Evolutionary conservation across 2,888 invertebrate genomes (phyloP), one percentile per base, ranked within the genome.

Genomic region (Quadriops clusia): DNA sequence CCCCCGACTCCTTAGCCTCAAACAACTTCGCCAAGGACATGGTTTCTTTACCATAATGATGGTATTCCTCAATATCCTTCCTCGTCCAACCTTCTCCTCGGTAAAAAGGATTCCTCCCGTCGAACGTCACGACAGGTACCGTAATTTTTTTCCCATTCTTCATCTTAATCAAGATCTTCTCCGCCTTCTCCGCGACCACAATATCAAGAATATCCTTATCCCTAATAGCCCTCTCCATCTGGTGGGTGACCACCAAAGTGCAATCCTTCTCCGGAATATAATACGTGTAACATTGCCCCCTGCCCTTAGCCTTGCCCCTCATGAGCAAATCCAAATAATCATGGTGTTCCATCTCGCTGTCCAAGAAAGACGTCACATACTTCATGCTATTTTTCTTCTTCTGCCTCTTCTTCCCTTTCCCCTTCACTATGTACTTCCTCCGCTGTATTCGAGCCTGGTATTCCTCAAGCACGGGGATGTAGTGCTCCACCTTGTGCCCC

Each of bases 161-260:
- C 44, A 77, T 64, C 57, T 76, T 72, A 8, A 83, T 67, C 4
- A 81, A 60, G 40, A 82, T 74, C 32, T 76, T 78, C 49, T 81
- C 80, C 30, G 74, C 74, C 51, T 79, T 74, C 45, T 78, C 75
- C 3, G 80, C 79, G 14, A 83, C 60, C 71, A 80, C 75, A 1
- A 83, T 74, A 49, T 81, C 80, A 35, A 73, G 64, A 23, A 84
- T 77, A 45, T 81, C 79, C 40, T 79, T 80, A 45, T 81, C 79
- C 11, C 82, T 65, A 28, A 84, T 77, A 3, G 81, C 80, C 5
- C 77, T 74, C 56, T 83, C 83, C 57, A 83, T 66, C 40, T 72
- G 72, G 33, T 79, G 73, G 1, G 77, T 70, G 43, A 83, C 71
- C 22, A 84, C 78, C 40, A 84, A 64, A 41, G 77, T 77, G 53